Evolutionary conservation across 2,797 vertebrate genomes (phyloP).

Genomic region (Chelon auratus): DNA sequence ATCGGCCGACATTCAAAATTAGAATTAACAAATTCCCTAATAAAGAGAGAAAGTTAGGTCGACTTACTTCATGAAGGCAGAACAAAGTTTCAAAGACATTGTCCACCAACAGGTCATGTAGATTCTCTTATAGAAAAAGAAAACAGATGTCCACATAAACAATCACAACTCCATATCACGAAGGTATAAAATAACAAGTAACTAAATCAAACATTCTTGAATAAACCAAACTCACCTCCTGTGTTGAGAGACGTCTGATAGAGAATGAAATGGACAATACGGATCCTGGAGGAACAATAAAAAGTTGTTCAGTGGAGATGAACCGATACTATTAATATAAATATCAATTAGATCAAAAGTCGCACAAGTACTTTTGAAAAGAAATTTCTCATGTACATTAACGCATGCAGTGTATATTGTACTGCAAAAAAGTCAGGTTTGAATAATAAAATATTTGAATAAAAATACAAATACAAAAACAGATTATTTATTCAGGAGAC

Average conservation of each 20-base stretch:
- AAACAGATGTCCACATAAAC: conserved; percentile 12
- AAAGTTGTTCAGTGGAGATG: neutral
- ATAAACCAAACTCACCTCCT: conserved; percentile 68
- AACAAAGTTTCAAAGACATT: conserved; percentile 89
- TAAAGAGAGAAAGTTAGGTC: neutral
- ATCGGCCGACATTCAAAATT: too few species aligned
- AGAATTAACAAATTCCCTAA: too few species aligned
- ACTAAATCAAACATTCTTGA: neutral
- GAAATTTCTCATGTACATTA: too few species aligned
- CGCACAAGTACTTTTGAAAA: too few species aligned
- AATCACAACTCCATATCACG: neutral
- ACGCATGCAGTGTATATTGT: too few species aligned
- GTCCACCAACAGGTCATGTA: conserved; percentile 78
- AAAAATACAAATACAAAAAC: too few species aligned
- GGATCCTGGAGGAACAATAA: conserved; percentile 82
- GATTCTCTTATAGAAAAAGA: conserved; percentile 79
- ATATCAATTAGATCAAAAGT: too few species aligned
- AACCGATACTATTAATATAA: too few species aligned
- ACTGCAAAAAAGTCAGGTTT: too few species aligned
- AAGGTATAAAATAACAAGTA: neutral
- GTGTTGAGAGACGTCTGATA: conserved; percentile 76
- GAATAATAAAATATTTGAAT: too few species aligned
- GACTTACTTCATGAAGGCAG: conserved; percentile 90
- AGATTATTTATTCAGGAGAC: too few species aligned
- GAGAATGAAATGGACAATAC: conserved; percentile 87